Base-by-base conservation (phyloP, 2,113 vertebrate species). In the Etheostoma spectabile region DNA sequence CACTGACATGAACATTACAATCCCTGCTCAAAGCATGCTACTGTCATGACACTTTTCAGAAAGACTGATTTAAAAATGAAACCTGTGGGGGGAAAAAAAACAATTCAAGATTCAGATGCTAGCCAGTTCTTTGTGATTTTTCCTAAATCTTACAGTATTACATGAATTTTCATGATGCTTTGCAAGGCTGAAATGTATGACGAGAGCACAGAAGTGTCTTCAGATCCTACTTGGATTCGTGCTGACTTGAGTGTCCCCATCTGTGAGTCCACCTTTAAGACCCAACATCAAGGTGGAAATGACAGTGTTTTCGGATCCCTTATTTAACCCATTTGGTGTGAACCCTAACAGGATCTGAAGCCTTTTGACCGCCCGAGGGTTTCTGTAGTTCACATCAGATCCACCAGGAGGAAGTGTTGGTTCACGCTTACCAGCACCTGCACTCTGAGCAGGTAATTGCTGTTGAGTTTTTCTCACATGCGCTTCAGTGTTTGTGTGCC, bases 371-470 rank as follows among this genome's bases (percentile, higher is more conserved):
- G 52, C 63, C 74, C 7, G 8, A 2, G 57, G 56, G 13, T 13
- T 61, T 60, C 51, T 91, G 83, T 67, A 92, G 85, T 95, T 91
- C 86, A 53, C 70, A 5, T 5, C 42, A 21, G 24, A 4, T 74
- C 94, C 94, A 93, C 86, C 74, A 91, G 93, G 92, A 91, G 94
- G 93, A 83, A 84, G 73, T 94, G 91, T 94, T 94, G 93, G 27
- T 89, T 89, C 87, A 86, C 3, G 27, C 68, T 79, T 68, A 8
- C 5, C 51, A 21, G 73, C 42, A 14, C n/a, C 46, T 30, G 24
- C 64, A 1, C 83, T 24, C 79, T 65, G 65, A 73, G 84, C 80
- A 80, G 84, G 71, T 92, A 80, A 87, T 87, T 84, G 55, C 72
- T 79, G n/a, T 65, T 74, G 68, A 86, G 83, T 30, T 83, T 74